Base-by-base conservation (phyloP, 2,888 invertebrate genomes). In the Tryphoninae sp. region DNA sequence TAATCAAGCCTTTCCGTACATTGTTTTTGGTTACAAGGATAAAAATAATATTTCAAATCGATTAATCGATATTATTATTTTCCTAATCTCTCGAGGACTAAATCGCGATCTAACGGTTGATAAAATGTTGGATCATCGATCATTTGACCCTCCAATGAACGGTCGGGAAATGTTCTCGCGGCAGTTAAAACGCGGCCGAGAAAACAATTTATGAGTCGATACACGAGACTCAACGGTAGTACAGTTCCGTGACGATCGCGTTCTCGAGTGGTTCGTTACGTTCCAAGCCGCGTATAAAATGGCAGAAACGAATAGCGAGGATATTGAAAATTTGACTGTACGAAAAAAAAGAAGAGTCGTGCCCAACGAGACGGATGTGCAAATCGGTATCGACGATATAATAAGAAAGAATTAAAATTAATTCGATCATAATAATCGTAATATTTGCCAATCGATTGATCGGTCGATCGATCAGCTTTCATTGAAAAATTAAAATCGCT, bases 191-290 rank as follows among this genome's bases (percentile, higher is more conserved):
- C 58, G 67, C 58, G 40, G 62, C 58, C 62, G 72, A 40, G 79
- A 23, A 65, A 53, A 76, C 79, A 76, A 68, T 82, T 82, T 73
- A 82, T 59, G 76, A 77, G 62, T 76, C 82, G 82, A 79, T 82
- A 79, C 68, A 53, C 82, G 67, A 67, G 72, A 62, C 61, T 23
- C 61, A 64, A 69, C 55, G 19, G 73, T 58, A 55, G 72, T 76
- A 53, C 8, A 78, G 79, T 77, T 64, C 53, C 62, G 51, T 53
- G 67, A 62, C 76, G 19, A 61, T 65, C 72, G 67, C 51, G 33
- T 71, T 45, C 65, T 74, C 61, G 45, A 40, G 26, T 53, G 69
- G 45, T 55, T 72, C 62, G 59, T 53, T 40, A 42, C 71, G 55
- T 55, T 71, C 26, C 13, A 64, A 64, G 42, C 9, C 19, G 55